phyloP scores from a whole-genome alignment of 2,888 invertebrate genomes.

The Drosophila fulvimacula region DNA sequence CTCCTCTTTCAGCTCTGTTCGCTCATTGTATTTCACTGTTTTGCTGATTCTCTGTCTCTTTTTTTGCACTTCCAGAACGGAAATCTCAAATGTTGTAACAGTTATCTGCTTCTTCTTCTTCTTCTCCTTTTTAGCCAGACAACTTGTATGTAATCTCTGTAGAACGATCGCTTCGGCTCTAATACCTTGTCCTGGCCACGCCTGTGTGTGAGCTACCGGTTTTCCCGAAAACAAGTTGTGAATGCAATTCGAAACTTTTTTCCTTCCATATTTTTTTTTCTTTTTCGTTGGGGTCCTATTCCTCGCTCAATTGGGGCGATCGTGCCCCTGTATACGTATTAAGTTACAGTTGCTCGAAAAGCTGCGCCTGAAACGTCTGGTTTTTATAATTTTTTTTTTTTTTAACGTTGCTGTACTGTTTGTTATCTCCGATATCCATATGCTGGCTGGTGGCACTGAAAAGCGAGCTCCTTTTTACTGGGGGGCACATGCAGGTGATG shows the following conservation, averaged over 20 bases:
- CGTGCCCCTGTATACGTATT: conserved; percentile 61
- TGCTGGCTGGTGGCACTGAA: conserved; percentile 32
- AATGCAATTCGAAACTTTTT: conserved; percentile 71
- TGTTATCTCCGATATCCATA: conserved; percentile 32
- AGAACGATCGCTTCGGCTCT: conserved; percentile 22
- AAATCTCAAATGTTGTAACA: conserved; percentile 72
- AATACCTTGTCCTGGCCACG: conserved; percentile 26
- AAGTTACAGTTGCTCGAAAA: conserved; percentile 50
- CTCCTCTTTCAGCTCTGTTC: conserved; percentile 10
- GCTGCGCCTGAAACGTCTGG: conserved; percentile 33
- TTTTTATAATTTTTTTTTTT: conserved; percentile 9
- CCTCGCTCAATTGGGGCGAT: conserved; percentile 54
- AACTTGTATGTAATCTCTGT: conserved; percentile 68
- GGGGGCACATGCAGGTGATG: conserved; percentile 39
- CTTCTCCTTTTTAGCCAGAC: conserved; percentile 12
- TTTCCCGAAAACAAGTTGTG: conserved; percentile 61
- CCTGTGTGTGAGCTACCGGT: conserved; percentile 57
- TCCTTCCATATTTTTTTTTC: conserved; percentile 11
- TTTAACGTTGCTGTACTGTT: conserved; percentile 30
- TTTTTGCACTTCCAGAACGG: conserved; percentile 73
- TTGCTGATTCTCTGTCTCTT: conserved; percentile 15
- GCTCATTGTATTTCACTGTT: not conserved
- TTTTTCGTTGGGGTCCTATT: conserved; percentile 47
- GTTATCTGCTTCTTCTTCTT: conserved; percentile 23
- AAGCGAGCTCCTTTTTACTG: conserved; percentile 33